phyloP scores from a whole-genome alignment of 2,113 vertebrate genomes.

The Brachypteracias leptosomus region DNA sequence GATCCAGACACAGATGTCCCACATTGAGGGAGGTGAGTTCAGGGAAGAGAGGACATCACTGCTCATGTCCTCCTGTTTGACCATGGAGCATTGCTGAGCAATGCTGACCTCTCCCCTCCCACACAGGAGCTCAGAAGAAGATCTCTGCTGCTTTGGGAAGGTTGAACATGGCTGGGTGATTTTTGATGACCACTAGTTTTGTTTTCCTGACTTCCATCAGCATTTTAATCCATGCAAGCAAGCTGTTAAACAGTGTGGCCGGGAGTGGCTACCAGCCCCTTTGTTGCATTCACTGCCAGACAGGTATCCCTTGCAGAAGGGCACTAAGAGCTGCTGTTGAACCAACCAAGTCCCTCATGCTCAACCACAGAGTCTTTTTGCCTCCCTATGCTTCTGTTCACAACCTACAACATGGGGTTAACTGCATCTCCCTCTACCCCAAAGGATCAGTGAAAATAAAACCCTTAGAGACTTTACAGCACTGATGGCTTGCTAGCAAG shows the following conservation, averaged over 20 bases:
- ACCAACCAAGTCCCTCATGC: neutral
- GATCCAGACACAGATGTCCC: neutral
- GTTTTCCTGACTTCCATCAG: neutral
- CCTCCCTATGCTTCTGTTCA: neutral
- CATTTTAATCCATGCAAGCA: neutral
- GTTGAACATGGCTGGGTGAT: neutral
- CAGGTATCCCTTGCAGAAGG: neutral
- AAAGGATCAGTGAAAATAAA: neutral
- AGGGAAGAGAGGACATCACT: neutral
- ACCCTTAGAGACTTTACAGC: neutral
- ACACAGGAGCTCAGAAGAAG: neutral
- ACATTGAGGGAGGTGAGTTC: neutral
- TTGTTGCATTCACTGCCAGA: neutral
- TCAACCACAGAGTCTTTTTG: neutral
- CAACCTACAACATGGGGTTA: rapidly evolving
- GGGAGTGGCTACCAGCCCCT: neutral
- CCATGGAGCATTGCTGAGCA: neutral
- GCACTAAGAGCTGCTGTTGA: neutral
- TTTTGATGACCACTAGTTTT: neutral
- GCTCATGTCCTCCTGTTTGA: neutral
- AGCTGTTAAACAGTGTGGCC: neutral
- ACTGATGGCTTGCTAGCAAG: neutral
- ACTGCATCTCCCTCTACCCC: neutral
- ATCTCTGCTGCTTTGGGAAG: neutral
- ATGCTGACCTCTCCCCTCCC: neutral